Conservation (phyloP, 2,888 invertebrate species). For the Agrochola lota region DNA sequence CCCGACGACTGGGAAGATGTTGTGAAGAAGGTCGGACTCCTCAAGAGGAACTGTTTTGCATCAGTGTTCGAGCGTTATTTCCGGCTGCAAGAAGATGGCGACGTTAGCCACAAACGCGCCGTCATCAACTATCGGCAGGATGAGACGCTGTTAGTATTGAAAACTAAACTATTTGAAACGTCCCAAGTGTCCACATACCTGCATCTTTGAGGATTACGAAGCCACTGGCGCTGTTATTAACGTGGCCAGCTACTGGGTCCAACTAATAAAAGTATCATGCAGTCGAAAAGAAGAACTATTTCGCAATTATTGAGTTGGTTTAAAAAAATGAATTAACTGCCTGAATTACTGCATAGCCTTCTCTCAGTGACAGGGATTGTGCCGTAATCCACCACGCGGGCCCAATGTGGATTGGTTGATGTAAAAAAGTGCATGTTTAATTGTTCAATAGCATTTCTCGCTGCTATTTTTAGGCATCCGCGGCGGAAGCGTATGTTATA, state of each 20-base stretch:
- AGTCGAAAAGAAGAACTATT: not conserved
- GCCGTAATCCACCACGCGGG: no score
- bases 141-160: slow-evolving; percentile 97
- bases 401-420: not conserved
- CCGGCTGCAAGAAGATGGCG: slow-evolving; percentile 98
- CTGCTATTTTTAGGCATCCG: slow-evolving; percentile 7
- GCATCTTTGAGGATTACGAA: not conserved
- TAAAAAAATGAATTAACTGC: not conserved
- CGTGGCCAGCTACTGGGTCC: not conserved
- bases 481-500: slow-evolving; percentile 29
- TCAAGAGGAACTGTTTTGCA: slow-evolving; percentile 99
- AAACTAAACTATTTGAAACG: not conserved
- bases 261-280: not conserved
- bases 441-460: not conserved
- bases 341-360: no score
- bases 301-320: not conserved
- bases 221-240: not conserved
- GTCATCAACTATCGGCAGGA: slow-evolving; percentile 99
- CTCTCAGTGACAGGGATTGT: not conserved
- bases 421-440: not conserved
- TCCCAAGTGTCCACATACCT: not conserved
- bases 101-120: slow-evolving; percentile 97
- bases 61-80: slow-evolving; percentile 99
- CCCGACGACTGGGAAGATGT: slow-evolving; percentile 97
- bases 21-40: slow-evolving; percentile 97